Conservation (phyloP, 2,113 vertebrate species). For the Deroptyus accipitrinus region DNA sequence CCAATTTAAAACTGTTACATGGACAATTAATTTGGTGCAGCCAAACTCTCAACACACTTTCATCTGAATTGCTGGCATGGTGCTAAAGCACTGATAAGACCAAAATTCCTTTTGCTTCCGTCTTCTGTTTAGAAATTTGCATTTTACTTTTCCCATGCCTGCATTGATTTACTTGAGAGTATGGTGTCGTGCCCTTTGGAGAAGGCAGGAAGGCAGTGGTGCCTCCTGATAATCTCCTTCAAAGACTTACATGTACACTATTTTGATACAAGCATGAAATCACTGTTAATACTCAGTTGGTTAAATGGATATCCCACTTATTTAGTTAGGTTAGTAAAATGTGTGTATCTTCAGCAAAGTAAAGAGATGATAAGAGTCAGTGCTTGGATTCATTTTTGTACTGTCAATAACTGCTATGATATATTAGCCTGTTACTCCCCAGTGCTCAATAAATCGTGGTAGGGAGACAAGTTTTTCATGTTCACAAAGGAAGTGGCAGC, state of each 20-base stretch:
- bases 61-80: not conserved
- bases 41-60: slow-evolving; percentile 31
- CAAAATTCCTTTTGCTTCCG: not conserved
- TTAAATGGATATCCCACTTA: not conserved
- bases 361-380: slow-evolving; percentile 1
- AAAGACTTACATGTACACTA: not conserved
- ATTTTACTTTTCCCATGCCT: not conserved
- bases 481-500: slow-evolving; percentile 8
- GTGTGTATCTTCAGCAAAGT: not conserved
- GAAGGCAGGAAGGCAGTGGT: not conserved
- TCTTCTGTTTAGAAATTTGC: not conserved
- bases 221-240: not conserved
- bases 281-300: not conserved
- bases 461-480: slow-evolving; percentile 40
- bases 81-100: not conserved
- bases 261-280: not conserved
- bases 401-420: slow-evolving; percentile 27
- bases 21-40: slow-evolving; percentile 53
- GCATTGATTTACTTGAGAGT: not conserved
- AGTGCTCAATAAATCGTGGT: slow-evolving; percentile 8
- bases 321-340: not conserved
- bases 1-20: slow-evolving; percentile 25
- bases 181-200: not conserved
- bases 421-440: slow-evolving; percentile 16
- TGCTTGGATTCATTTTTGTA: slow-evolving; percentile 32